Base-by-base conservation (phyloP, 2,113 vertebrate genomes). In the Gopherus evgoodei region DNA sequence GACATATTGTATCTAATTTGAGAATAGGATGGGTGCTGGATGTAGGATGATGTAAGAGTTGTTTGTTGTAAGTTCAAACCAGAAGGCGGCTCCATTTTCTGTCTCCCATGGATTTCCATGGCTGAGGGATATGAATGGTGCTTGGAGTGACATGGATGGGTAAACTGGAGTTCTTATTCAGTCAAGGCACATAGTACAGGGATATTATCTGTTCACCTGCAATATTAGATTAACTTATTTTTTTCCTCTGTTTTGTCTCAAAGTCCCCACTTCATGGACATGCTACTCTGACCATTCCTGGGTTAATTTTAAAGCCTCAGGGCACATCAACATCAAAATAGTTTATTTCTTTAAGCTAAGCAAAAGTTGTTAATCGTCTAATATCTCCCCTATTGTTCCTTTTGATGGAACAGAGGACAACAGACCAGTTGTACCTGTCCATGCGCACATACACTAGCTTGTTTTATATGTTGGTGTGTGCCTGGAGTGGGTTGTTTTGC, bases 401-500 rank as follows among this genome's bases (percentile, higher is more conserved):
- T 81, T 75, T 76, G 19, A 27, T 69, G 86, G 93, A 17, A 11
- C 90, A 35, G 65, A 90, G 14, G 27, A 3, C 5, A 80, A 5
- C 1, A 27, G 62, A 65, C 29, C 31, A 17, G 59, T 59, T 35
- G 59, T 62, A 3, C 6, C 3, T 59, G 1, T 25, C 1, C 3
- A 0, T 3, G 1, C 17, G 14, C 29, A 19, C n/a, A 24, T 38
- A 75, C 31, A 65, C 59, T 35, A 35, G 59, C 59, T 7, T 65
- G 35, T 72, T 2, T 72, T 0, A 3, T 57, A 19, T 4, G 69
- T 13, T 2, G 7, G 0, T 0, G 0, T 6, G 13, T 75, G 4
- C 31, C 0, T 0, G 0, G 52, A 7, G 62, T 47, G 0, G 0
- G 47, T 7, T 54, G 6, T 8, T 35, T 2, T 65, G 1, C 0